Evolutionary conservation across 2,888 invertebrate genomes (phyloP).

Genomic region (Caenorhabditis afra): DNA sequence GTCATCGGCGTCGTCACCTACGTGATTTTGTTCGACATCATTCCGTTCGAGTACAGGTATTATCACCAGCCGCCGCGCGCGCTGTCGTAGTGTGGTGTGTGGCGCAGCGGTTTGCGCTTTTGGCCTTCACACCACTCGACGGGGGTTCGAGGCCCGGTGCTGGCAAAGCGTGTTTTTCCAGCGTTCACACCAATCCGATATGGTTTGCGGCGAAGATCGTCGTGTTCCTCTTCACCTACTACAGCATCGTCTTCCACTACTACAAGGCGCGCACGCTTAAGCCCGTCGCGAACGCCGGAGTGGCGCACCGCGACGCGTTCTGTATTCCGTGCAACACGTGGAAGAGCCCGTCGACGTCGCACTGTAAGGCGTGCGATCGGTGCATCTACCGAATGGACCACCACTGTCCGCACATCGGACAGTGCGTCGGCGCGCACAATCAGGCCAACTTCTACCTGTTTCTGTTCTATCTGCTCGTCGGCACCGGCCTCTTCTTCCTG

Average conservation of each 20-base stretch:
- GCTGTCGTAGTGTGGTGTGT: background rate
- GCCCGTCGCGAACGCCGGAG: conserved; percentile 41
- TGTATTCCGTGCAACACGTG: conserved; percentile 39
- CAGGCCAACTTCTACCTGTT: conserved; percentile 44
- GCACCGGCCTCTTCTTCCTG: conserved; percentile 30
- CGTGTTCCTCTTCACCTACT: conserved; percentile 22
- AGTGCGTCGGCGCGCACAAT: conserved; percentile 50
- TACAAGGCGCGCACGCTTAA: conserved; percentile 40
- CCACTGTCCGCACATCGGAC: conserved; percentile 49
- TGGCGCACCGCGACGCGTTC: conserved; percentile 16
- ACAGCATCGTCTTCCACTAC: conserved; percentile 40
- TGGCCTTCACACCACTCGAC: background rate
- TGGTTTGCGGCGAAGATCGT: background rate
- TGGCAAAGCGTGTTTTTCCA: background rate
- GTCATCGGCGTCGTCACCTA: conserved; percentile 5
- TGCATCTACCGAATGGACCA: conserved; percentile 51
- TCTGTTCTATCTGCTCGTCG: conserved; percentile 37
- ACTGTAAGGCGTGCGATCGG: conserved; percentile 38
- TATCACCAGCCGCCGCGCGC: background rate
- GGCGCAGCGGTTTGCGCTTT: conserved; percentile 16
- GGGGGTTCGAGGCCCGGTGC: background rate
- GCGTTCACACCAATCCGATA: too few relatives aligned
- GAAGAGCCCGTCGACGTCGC: conserved; percentile 43
- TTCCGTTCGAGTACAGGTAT: conserved; percentile 32
- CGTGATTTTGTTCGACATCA: conserved; percentile 4